phyloP scores from a whole-genome alignment of 64 coral and sea anemone species.

The Orbicella faveolata region DNA sequence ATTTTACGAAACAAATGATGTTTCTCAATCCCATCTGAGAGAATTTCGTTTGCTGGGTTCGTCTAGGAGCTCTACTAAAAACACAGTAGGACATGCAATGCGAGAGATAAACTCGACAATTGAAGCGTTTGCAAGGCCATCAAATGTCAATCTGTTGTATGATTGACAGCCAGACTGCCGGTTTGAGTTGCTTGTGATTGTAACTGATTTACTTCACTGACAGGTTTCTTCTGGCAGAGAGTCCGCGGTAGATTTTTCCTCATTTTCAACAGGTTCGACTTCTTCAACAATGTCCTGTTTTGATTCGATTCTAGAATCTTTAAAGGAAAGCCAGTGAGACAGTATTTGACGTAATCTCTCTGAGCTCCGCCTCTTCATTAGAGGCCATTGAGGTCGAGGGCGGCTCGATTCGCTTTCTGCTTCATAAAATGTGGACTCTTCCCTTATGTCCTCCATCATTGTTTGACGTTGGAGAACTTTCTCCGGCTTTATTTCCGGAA shows the following conservation, averaged over 20 bases:
- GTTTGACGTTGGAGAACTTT: background rate
- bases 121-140: too few relatives aligned
- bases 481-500: conserved; percentile 16
- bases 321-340: background rate
- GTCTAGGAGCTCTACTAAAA: too few relatives aligned
- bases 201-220: background rate
- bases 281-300: background rate
- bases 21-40: too few relatives aligned
- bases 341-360: conserved; percentile 17
- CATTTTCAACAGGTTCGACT: conserved; percentile 2
- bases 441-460: conserved; percentile 31
- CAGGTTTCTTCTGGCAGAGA: background rate
- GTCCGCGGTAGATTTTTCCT: background rate
- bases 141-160: too few relatives aligned
- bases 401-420: background rate
- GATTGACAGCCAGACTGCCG: too few relatives aligned
- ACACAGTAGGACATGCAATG: too few relatives aligned
- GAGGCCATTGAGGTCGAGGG: background rate
- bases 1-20: too few relatives aligned
- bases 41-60: too few relatives aligned
- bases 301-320: background rate
- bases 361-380: conserved; percentile 11
- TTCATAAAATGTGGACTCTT: conserved; percentile 26
- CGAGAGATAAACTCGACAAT: too few relatives aligned
- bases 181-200: too few relatives aligned